Evolutionary conservation across 2,888 invertebrate genomes (phyloP).

Genomic region (Lepidonotus clava): DNA sequence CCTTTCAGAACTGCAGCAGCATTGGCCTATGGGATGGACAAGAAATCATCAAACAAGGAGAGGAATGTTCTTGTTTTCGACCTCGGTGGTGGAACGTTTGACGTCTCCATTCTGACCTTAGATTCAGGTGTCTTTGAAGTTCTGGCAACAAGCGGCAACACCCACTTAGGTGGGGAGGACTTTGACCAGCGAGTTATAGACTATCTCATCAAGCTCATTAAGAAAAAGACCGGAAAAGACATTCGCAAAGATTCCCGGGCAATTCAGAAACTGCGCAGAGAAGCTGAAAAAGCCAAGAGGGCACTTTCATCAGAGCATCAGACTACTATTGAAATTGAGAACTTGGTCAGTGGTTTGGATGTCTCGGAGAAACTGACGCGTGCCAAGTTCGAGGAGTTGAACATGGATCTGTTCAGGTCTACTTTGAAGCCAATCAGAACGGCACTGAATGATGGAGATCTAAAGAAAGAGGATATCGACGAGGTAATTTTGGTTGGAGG

Average conservation of each 20-base stretch:
- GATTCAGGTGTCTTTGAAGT: slow-evolving; percentile 99
- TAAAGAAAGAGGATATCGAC: slow-evolving; percentile 98
- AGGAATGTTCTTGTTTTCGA: slow-evolving; percentile 97
- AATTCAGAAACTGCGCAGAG: slow-evolving; percentile 96
- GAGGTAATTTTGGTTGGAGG: slow-evolving; percentile 99
- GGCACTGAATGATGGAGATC: slow-evolving; percentile 97
- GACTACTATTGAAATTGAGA: slow-evolving; percentile 98
- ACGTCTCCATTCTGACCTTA: slow-evolving; percentile 98
- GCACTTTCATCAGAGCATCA: slow-evolving; percentile 96
- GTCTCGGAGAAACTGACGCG: slow-evolving; percentile 98
- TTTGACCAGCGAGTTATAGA: slow-evolving; percentile 99
- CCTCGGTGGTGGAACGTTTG: slow-evolving; percentile 99
- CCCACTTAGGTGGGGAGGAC: slow-evolving; percentile 99
- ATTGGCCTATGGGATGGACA: slow-evolving; percentile 97
- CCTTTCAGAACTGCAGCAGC: slow-evolving; percentile 91
- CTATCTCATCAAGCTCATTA: slow-evolving; percentile 98
- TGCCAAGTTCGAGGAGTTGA: slow-evolving; percentile 99
- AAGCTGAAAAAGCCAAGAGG: slow-evolving; percentile 98
- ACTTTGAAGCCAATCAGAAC: slow-evolving; percentile 97
- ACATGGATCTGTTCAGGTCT: slow-evolving; percentile 90
- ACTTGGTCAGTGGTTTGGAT: slow-evolving; percentile 95
- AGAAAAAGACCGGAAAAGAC: slow-evolving; percentile 99
- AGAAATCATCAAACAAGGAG: slow-evolving; percentile 95
- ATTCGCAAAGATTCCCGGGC: slow-evolving; percentile 95
- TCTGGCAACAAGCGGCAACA: slow-evolving; percentile 93